Evolutionary conservation across 1,140 invertebrate genomes (phyloP), one percentile per base, ranked within the genome.

Genomic region (Sarcophaga bullata): DNA sequence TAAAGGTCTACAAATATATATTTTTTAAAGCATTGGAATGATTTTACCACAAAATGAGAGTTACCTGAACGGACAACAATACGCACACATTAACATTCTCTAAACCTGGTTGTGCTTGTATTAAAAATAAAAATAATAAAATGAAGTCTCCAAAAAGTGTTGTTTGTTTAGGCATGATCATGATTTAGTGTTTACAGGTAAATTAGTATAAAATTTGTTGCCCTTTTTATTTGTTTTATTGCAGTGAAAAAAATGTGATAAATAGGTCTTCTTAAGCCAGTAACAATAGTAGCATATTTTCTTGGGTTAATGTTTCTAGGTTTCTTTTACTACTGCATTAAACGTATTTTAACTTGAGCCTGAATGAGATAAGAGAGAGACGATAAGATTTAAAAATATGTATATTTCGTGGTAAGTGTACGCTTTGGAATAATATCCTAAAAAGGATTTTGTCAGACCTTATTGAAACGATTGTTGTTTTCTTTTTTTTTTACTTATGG

Each of bases 101-200:
- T 25, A 9, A 68, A 7, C 19, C 9, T 19, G 17, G 17, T 19
- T 19, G 15, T 7, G 10, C 8, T 19, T 19, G n/a, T 68, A 10
- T 68, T 9, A 17, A 68, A 25, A 68, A 19, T 68, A 19, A 19
- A 19, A 19, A 15, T 19, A 19, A 17, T 19, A 25, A 10, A 15
- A 58, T 7, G 6, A 68, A 68, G 62, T 68, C 62, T 68, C 62
- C 62, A 68, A 68, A 68, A 19, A 9, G 7, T 68, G 62, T 17
- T 68, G 62, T 17, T 68, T 17, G 62, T 25, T 68, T 68, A 68
- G 62, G 62, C 17, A 68, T 9, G 19, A 68, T 68, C 62, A 68
- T 68, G 62, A 68, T 68, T 17, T 68, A 19, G 10, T 68, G n/a
- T 68, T 68, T 68, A 19, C 62, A 68, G 62, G 62, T 68, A 68